Conservation (phyloP, 2,888 invertebrate genomes). For the Protonemura montana region DNA sequence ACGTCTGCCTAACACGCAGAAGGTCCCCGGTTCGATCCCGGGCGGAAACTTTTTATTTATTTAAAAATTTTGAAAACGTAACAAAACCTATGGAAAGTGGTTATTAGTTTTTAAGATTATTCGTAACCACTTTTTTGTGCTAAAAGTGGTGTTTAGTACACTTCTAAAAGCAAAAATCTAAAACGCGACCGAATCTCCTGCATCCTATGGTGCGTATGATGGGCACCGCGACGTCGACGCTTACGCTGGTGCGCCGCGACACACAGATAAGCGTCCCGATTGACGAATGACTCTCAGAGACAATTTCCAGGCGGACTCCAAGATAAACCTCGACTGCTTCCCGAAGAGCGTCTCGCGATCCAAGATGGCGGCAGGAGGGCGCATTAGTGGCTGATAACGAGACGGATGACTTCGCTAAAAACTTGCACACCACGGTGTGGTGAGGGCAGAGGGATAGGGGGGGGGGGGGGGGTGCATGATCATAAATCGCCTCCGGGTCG, state of each 20-base stretch:
- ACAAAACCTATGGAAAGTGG: no score
- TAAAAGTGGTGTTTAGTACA: no score
- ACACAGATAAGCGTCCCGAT: slow-evolving; percentile 14
- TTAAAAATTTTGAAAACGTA: no score
- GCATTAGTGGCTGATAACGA: background rate
- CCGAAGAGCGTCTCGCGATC: background rate
- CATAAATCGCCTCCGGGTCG: background rate
- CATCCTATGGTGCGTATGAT: no score
- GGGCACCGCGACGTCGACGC: slow-evolving; percentile 7
- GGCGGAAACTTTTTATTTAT: background rate
- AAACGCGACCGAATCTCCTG: no score
- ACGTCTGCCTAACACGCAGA: slow-evolving; percentile 12
- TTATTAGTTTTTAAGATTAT: no score
- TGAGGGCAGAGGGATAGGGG: background rate
- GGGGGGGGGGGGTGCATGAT: background rate
- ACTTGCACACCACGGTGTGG: background rate
- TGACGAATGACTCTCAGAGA: slow-evolving; percentile 45
- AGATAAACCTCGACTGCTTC: slow-evolving; percentile 43
- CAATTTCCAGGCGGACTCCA: slow-evolving; percentile 32
- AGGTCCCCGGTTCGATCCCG: slow-evolving; percentile 7
- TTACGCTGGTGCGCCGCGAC: slow-evolving; percentile 17
- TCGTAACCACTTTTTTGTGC: no score
- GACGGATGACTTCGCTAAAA: background rate
- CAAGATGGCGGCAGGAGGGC: slow-evolving; percentile 20
- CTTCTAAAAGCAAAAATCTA: no score